These are phyloP conservation scores for Drosophila ironensis DNA, from an alignment of 1,140 invertebrate species.

Conservation along the genomic window DNA sequence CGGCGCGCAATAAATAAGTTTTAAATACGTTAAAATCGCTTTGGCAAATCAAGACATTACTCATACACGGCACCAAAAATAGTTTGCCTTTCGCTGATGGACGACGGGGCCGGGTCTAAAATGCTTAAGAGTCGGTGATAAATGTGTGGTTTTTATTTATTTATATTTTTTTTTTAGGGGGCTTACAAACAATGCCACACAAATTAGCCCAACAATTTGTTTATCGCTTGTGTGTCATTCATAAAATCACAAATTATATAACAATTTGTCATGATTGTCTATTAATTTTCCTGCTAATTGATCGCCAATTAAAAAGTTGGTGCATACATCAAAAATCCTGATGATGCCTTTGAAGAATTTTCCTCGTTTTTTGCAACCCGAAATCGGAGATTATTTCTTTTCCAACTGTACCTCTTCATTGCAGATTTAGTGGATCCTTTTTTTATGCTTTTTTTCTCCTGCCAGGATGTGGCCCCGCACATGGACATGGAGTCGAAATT, in stretches of 20 bases:
- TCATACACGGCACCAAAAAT: slow-evolving; percentile 66
- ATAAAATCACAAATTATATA: too few species aligned
- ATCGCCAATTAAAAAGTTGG: too few species aligned
- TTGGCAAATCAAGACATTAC: slow-evolving; percentile 76
- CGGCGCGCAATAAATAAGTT: slow-evolving; percentile 62
- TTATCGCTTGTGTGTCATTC: too few species aligned
- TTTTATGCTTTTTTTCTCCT: neutral
- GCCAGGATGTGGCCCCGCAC: slow-evolving; percentile 9
- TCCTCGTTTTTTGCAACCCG: too few species aligned
- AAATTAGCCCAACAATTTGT: slow-evolving; percentile 74
- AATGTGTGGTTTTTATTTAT: too few species aligned
- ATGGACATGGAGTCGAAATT: slow-evolving; percentile 57
- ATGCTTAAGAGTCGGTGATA: slow-evolving; percentile 55
- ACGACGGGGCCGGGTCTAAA: slow-evolving; percentile 9
- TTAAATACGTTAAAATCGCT: slow-evolving; percentile 66
- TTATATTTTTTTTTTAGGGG: too few species aligned
- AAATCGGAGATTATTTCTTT: too few species aligned
- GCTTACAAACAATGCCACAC: slow-evolving; percentile 61
- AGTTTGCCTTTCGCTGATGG: slow-evolving; percentile 37
- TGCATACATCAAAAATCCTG: too few species aligned
- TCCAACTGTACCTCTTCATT: too few species aligned
- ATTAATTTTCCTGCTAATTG: too few species aligned
- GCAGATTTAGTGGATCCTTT: neutral
- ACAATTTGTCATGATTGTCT: too few species aligned
- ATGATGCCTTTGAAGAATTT: too few species aligned